phyloP scores from a whole-genome alignment of 2,888 invertebrate genomes.

The Sarcophaga rosellei region DNA sequence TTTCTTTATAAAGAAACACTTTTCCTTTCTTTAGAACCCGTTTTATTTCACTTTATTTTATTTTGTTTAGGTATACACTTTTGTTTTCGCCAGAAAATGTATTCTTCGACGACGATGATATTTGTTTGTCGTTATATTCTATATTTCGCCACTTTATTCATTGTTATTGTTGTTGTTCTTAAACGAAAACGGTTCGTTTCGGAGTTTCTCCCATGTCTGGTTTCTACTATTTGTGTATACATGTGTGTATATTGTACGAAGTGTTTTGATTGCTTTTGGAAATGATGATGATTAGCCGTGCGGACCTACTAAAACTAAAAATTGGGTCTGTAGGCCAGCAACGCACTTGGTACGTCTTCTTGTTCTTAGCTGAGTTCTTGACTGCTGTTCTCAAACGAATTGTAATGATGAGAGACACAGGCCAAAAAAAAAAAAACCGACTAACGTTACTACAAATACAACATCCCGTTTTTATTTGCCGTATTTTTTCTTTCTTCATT shows the following conservation, averaged over 20 bases:
- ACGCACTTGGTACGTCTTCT: constrained; percentile 40
- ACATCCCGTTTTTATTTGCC: neutral
- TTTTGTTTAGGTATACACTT: constrained; percentile 14
- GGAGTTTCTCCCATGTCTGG: constrained; percentile 30
- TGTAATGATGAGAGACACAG: constrained; percentile 28
- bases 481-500: neutral
- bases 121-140: neutral
- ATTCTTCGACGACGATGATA: neutral
- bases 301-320: constrained; percentile 66
- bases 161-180: constrained; percentile 26
- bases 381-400: constrained; percentile 41
- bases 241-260: constrained; percentile 17
- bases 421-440: neutral
- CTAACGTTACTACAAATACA: neutral
- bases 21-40: constrained; percentile 8
- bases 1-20: constrained; percentile 15
- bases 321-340: constrained; percentile 73
- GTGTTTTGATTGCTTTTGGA: constrained; percentile 69
- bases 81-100: constrained; percentile 13
- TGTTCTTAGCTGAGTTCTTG: neutral
- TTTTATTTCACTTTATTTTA: neutral
- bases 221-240: constrained; percentile 46
- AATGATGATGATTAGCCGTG: constrained; percentile 45
- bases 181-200: constrained; percentile 20
- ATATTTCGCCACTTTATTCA: constrained; percentile 3